Evolutionary conservation across 2,888 invertebrate species (phyloP).

Genomic region (Seira musarum): DNA sequence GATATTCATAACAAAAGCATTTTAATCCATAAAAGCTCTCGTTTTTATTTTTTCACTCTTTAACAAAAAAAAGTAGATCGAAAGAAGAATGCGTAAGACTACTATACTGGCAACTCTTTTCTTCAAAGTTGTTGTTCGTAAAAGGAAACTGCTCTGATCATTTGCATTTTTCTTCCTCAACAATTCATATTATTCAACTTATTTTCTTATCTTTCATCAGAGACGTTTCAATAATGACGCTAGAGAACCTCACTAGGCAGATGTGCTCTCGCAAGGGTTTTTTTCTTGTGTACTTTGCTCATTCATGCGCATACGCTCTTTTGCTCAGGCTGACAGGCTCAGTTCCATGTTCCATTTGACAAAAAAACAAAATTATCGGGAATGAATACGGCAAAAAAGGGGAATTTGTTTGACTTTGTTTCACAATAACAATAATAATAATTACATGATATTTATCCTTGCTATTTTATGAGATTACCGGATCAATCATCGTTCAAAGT

Average conservation of each 20-base stretch:
- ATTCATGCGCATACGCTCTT: too few species aligned
- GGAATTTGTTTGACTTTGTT: neutral
- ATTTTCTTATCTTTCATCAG: neutral
- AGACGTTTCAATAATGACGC: neutral
- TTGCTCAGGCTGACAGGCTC: too few species aligned
- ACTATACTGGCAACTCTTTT: neutral
- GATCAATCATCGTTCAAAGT: slow-evolving; percentile 31
- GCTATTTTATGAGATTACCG: slow-evolving; percentile 41
- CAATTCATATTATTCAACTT: neutral
- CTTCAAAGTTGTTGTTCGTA: neutral
- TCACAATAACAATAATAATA: neutral
- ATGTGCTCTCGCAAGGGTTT: too few species aligned
- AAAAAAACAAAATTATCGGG: too few species aligned
- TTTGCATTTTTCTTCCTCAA: neutral
- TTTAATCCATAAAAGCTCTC: too few species aligned
- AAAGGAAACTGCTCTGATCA: neutral
- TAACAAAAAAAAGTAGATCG: neutral
- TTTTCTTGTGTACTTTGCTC: too few species aligned
- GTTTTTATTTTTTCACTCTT: too few species aligned
- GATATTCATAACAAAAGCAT: too few species aligned
- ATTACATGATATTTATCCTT: neutral
- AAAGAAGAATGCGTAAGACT: neutral
- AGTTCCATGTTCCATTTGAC: too few species aligned
- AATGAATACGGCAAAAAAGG: too few species aligned
- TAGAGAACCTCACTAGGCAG: too few species aligned